phyloP scores from a whole-genome alignment of 35 echinoderm and acorn worm species.

The Patiria miniata region DNA sequence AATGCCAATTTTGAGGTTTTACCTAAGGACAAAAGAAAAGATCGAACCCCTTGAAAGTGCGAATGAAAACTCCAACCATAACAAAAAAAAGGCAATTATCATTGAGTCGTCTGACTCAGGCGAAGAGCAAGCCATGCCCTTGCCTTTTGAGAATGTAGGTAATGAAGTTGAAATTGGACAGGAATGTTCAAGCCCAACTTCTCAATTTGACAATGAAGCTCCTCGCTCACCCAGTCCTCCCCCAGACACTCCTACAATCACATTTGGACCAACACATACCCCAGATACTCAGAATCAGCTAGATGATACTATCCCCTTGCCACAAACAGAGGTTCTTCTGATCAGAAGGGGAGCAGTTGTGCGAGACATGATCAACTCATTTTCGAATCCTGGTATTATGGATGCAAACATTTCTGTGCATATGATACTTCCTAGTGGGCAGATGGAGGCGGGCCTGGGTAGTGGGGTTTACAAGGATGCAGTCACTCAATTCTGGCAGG shows the following conservation, averaged over 20 bases:
- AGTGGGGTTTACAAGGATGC: conserved; percentile 31
- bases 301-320: not conserved
- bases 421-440: conserved; percentile 20
- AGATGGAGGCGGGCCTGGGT: conserved; percentile 2
- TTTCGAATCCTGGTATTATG: conserved; percentile 18
- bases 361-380: conserved; percentile 24
- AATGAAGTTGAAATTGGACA: too few relatives aligned
- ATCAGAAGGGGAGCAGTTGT: not conserved
- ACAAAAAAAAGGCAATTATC: too few relatives aligned
- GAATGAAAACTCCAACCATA: too few relatives aligned
- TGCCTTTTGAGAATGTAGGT: too few relatives aligned
- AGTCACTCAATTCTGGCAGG: conserved; percentile 25
- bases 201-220: too few relatives aligned
- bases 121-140: too few relatives aligned
- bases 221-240: too few relatives aligned
- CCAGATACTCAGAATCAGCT: not conserved
- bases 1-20: too few relatives aligned
- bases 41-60: too few relatives aligned
- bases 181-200: too few relatives aligned
- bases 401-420: conserved; percentile 4
- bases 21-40: too few relatives aligned
- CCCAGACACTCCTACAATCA: not conserved
- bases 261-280: not conserved
- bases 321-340: not conserved
- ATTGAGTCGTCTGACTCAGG: too few relatives aligned